Conservation (phyloP, 2,113 vertebrate genomes). For the Chauna torquata region DNA sequence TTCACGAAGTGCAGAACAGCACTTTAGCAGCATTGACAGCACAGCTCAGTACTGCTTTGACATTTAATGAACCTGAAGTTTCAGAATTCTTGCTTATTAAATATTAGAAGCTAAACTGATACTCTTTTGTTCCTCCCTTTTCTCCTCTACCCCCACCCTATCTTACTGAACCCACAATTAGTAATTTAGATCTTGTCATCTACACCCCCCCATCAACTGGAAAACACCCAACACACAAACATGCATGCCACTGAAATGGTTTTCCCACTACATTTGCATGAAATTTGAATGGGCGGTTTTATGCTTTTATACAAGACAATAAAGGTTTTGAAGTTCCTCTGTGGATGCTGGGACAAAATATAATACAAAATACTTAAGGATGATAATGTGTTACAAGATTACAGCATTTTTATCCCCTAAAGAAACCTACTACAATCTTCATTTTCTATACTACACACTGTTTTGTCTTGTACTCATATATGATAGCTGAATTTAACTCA, state of each 20-base stretch:
- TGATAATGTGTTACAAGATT: not conserved
- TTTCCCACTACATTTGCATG: not conserved
- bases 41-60: not conserved
- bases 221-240: not conserved
- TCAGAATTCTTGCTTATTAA: not conserved
- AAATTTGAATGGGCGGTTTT: not conserved
- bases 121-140: not conserved
- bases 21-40: not conserved
- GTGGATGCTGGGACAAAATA: not conserved
- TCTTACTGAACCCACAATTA: not conserved
- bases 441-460: accelerated
- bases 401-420: not conserved
- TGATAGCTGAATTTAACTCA: accelerated
- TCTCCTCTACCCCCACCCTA: not conserved
- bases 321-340: not conserved
- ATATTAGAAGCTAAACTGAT: not conserved
- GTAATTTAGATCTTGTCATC: not conserved
- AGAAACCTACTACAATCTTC: not conserved
- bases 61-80: not conserved
- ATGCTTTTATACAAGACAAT: not conserved
- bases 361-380: not conserved
- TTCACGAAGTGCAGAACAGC: not conserved
- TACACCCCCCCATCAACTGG: not conserved
- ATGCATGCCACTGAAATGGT: not conserved
- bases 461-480: not conserved